Base-by-base conservation (phyloP, 2,888 invertebrate genomes). In the Cerceris rybyensis region DNA sequence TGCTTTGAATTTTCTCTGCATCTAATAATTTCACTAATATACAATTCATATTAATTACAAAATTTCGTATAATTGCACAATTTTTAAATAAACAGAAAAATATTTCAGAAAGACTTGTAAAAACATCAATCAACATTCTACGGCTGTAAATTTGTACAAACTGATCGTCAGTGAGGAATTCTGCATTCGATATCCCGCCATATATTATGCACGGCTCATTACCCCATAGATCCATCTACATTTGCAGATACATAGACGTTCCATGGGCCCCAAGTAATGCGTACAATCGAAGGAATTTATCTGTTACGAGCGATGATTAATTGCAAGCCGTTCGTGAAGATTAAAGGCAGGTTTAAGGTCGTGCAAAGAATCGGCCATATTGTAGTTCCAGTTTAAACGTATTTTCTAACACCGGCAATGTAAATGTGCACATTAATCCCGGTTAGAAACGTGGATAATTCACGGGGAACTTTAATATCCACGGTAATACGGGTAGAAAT, bases 271-370 rank as follows among this genome's bases (percentile, higher is more conserved):
- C 42, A 16, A 17, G 55, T 55, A 72, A 69, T 28, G 66, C 60
- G 7, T 59, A 52, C 73, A 81, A 81, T 84, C 84, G 75, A 61
- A 41, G 72, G 64, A 78, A 81, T 83, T 75, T 69, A 59, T 78
- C 75, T 69, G 11, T 81, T 60, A 61, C 78, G 61, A 70, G 52
- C 58, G 16, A 39, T 68, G 71, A 83, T 80, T 83, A 83, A 83
- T 81, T 81, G 70, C 70, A 58, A 13, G 1, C 69, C 28, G 72
- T 72, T 78, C 78, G 66, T 9, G 16, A 9, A 9, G 41, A 70
- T 70, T 57, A 67, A 78, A 78, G 59, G 59, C 64, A n/a, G 14
- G 46, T 70, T 28, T 57, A 78, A 78, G 69, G 70, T 67, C 64
- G 28, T 46, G 28, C 8, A 61, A 63, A 73, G 67, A 60, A 64